Evolutionary conservation across 1,140 invertebrate species (phyloP).

Genomic region (Bicyclus anynana): DNA sequence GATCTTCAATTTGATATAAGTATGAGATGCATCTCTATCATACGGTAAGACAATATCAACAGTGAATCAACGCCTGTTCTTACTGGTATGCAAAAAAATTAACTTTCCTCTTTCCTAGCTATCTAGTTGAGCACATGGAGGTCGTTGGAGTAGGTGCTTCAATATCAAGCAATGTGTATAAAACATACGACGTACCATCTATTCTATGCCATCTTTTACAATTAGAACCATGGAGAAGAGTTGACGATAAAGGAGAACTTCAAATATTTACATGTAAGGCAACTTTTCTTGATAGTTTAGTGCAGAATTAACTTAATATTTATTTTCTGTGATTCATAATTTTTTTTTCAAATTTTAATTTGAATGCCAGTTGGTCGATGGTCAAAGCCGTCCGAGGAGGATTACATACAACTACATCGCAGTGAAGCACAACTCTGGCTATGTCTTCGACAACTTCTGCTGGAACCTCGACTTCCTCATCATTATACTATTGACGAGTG

Average conservation of each 20-base stretch:
- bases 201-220: constrained; percentile 83
- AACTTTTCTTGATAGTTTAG: too few relatives aligned
- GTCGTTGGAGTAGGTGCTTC: constrained; percentile 78
- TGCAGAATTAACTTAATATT: too few relatives aligned
- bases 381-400: constrained; percentile 75
- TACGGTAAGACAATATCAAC: constrained; percentile 72
- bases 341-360: not conserved
- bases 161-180: constrained; percentile 80
- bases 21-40: constrained; percentile 83
- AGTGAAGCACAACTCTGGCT: constrained; percentile 86
- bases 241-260: constrained; percentile 76
- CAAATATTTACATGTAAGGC: constrained; percentile 72
- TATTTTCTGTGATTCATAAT: too few relatives aligned
- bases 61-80: too few relatives aligned
- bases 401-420: constrained; percentile 78
- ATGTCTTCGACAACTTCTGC: constrained; percentile 81
- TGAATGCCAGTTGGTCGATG: constrained; percentile 80
- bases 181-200: constrained; percentile 85
- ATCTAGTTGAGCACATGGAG: constrained; percentile 77
- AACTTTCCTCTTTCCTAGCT: constrained; percentile 48
- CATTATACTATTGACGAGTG: constrained; percentile 85
- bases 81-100: too few relatives aligned
- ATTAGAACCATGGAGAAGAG: constrained; percentile 82
- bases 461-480: constrained; percentile 80
- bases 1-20: constrained; percentile 85